phyloP scores from a whole-genome alignment of 2,113 vertebrate species.

The Leucoraja erinaceus region DNA sequence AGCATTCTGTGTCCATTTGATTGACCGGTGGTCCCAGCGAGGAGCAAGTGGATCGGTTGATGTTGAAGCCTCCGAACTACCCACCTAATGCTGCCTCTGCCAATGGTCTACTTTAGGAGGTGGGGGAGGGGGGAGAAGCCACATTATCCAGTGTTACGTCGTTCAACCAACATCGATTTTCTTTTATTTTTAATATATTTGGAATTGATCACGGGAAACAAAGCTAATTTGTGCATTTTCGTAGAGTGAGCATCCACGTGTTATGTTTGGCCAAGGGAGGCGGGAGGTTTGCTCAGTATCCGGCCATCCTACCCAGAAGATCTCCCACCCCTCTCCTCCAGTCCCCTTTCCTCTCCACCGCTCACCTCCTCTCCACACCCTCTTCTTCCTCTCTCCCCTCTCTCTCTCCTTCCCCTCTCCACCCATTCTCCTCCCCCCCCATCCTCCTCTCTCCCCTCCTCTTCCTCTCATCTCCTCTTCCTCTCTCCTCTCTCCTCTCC shows the following conservation, averaged over 20 bases:
- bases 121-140: constrained; percentile 42
- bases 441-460: constrained; percentile 45
- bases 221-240: constrained; percentile 62
- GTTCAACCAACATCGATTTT: constrained; percentile 73
- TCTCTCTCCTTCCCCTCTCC: no score
- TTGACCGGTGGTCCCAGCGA: neutral
- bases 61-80: neutral
- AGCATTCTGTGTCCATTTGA: neutral
- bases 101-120: neutral
- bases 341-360: constrained; percentile 49
- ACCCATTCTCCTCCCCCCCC: constrained; percentile 51
- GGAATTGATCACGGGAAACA: constrained; percentile 66
- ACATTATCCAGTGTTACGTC: constrained; percentile 71
- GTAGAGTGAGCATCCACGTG: constrained; percentile 69
- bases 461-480: neutral
- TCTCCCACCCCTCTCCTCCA: constrained; percentile 40
- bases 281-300: constrained; percentile 78
- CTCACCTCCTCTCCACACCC: constrained; percentile 40
- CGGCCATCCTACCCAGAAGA: constrained; percentile 71
- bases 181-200: constrained; percentile 45
- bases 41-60: neutral
- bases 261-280: constrained; percentile 71
- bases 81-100: neutral
- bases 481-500: neutral
- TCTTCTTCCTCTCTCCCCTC: constrained; percentile 24